phyloP scores from a whole-genome alignment of 2,797 vertebrate genomes.

The Argyrosomus regius region DNA sequence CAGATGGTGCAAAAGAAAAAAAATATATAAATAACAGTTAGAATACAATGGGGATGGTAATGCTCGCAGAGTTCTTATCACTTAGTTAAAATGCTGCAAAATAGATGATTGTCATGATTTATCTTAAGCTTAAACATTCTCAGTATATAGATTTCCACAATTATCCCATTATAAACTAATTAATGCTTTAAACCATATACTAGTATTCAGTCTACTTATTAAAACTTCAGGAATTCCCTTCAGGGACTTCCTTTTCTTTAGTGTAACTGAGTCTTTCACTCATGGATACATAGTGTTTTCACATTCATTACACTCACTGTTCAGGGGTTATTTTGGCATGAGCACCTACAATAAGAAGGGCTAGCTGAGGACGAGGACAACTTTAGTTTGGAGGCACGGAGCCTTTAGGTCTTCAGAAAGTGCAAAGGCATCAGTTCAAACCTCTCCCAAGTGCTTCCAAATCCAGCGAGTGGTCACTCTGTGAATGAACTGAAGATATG shows the following conservation, averaged over 20 bases:
- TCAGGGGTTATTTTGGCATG: constrained; percentile 73
- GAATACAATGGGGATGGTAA: constrained; percentile 60
- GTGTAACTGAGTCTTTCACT: constrained; percentile 64
- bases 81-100: constrained; percentile 58
- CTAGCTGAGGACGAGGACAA: constrained; percentile 27
- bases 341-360: constrained; percentile 47
- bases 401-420: constrained; percentile 66
- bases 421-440: constrained; percentile 61
- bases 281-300: constrained; percentile 63
- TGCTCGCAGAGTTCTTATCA: constrained; percentile 51
- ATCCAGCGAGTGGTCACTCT: constrained; percentile 27
- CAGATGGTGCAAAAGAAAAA: constrained; percentile 43
- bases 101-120: constrained; percentile 76
- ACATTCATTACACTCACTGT: constrained; percentile 55
- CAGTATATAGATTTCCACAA: constrained; percentile 38
- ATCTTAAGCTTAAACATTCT: constrained; percentile 65
- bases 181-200: constrained; percentile 22
- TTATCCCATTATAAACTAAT: constrained; percentile 41
- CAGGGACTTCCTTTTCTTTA: constrained; percentile 58
- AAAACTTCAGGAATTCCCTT: constrained; percentile 22
- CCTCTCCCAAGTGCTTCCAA: constrained; percentile 43
- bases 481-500: constrained; percentile 36
- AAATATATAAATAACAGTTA: constrained; percentile 79
- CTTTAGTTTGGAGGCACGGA: constrained; percentile 39
- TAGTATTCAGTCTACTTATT: constrained; percentile 43